A percentile compares a stretch with the other conserved stretches of the same genome.
Evolutionary conservation across 2,113 vertebrate species (phyloP).

Genomic region (Strix aluco): DNA sequence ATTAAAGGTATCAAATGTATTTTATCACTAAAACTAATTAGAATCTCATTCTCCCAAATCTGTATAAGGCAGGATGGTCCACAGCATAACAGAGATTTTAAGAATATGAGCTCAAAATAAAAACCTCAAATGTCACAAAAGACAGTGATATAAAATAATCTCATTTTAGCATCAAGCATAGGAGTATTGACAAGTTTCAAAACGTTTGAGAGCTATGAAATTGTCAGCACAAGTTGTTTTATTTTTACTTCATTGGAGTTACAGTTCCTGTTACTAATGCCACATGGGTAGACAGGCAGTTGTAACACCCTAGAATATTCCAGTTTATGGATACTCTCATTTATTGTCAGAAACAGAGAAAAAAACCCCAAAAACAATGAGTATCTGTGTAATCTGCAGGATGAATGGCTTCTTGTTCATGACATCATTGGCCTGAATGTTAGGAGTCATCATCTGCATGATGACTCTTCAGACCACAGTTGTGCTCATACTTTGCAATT

Average conservation of each 20-base stretch:
- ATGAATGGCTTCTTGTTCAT: neutral
- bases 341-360: neutral
- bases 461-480: neutral
- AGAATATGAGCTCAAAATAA: neutral
- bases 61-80: neutral
- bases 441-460: neutral
- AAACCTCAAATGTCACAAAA: neutral
- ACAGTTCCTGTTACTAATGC: neutral
- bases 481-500: fast-evolving
- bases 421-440: neutral
- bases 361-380: neutral
- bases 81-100: neutral
- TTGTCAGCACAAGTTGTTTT: neutral
- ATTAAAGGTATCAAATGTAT: neutral
- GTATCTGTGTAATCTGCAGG: neutral
- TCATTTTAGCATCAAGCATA: neutral
- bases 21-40: neutral
- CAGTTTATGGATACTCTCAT: neutral
- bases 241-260: neutral
- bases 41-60: neutral
- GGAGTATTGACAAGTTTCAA: neutral
- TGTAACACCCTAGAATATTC: neutral
- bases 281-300: neutral
- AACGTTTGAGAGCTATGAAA: neutral
- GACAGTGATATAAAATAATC: neutral